These are phyloP conservation scores for Caenorhabditis virilis DNA, from an alignment of 2,888 invertebrate genomes.

Conservation along the genomic window DNA sequence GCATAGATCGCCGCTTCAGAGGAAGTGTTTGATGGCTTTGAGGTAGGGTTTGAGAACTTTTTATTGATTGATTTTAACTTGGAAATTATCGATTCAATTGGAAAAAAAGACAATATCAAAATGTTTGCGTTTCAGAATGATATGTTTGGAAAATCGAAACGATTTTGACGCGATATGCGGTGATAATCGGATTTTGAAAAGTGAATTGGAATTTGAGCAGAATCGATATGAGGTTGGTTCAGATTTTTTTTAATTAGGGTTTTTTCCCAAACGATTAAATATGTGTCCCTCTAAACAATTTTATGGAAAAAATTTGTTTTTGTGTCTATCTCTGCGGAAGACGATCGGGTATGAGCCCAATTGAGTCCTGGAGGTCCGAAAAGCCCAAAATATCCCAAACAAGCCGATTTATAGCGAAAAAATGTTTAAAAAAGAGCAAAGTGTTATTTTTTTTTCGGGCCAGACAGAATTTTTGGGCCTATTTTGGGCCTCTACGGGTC, in stretches of 20 bases:
- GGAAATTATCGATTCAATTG: too few relatives aligned
- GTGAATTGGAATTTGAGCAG: conserved; percentile 31
- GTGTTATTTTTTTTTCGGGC: too few relatives aligned
- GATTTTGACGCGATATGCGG: conserved; percentile 23
- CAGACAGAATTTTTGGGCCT: too few relatives aligned
- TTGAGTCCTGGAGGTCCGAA: too few relatives aligned
- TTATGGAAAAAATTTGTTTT: too few relatives aligned
- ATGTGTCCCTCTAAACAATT: too few relatives aligned
- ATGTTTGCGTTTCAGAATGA: conserved; percentile 14
- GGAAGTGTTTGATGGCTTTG: conserved; percentile 19
- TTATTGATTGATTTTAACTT: background rate
- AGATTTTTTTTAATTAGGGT: background rate
- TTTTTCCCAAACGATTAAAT: too few relatives aligned
- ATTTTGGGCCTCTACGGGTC: too few relatives aligned
- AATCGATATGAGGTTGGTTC: conserved; percentile 11
- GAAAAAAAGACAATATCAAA: background rate
- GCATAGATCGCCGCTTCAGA: conserved; percentile 23
- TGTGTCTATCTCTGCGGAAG: too few relatives aligned
- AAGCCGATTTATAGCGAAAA: conserved; percentile 27
- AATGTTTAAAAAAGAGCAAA: conserved; percentile 18
- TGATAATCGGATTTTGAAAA: conserved; percentile 27
- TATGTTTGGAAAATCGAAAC: conserved; percentile 27
- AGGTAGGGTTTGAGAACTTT: too few relatives aligned
- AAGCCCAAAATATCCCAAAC: too few relatives aligned
- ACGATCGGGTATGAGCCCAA: too few relatives aligned